phyloP scores from a whole-genome alignment of 2,113 vertebrate species.

The Megaptera novaeangliae region DNA sequence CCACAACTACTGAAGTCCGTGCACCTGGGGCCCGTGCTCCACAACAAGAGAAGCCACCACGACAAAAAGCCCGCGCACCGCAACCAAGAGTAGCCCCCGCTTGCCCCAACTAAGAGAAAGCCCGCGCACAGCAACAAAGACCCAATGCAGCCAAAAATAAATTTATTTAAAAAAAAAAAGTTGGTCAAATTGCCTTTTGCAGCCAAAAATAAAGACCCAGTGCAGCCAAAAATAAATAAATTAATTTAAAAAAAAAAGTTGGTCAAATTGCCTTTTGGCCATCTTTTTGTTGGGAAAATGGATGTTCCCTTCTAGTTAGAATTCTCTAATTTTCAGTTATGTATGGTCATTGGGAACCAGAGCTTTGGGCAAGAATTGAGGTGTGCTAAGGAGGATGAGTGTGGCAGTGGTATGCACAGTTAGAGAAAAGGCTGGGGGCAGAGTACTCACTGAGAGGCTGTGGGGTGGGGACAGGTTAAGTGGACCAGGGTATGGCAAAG shows the following conservation, averaged over 20 bases:
- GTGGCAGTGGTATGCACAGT: not conserved
- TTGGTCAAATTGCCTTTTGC: too few relatives aligned
- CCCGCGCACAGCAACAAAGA: rapidly evolving
- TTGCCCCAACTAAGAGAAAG: too few relatives aligned
- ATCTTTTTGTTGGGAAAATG: not conserved
- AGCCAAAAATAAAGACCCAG: too few relatives aligned
- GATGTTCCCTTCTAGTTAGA: not conserved
- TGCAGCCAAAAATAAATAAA: too few relatives aligned
- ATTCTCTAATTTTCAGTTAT: not conserved
- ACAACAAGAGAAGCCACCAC: too few relatives aligned
- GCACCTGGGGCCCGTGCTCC: too few relatives aligned
- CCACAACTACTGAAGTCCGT: too few relatives aligned
- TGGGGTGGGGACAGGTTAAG: not conserved
- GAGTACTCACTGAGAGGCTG: not conserved
- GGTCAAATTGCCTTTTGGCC: not conserved
- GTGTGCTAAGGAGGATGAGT: not conserved
- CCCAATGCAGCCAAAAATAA: too few relatives aligned
- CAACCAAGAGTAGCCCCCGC: too few relatives aligned
- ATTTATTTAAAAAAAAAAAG: too few relatives aligned
- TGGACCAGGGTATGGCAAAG: not conserved
- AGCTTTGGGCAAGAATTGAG: not conserved
- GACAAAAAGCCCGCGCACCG: too few relatives aligned
- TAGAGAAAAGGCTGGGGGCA: not conserved
- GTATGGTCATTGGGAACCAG: not conserved
- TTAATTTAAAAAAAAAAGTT: not conserved